Evolutionary conservation across 2,797 vertebrate genomes (phyloP), one percentile per base, ranked within the genome.

Genomic region (Enoplosus armatus): DNA sequence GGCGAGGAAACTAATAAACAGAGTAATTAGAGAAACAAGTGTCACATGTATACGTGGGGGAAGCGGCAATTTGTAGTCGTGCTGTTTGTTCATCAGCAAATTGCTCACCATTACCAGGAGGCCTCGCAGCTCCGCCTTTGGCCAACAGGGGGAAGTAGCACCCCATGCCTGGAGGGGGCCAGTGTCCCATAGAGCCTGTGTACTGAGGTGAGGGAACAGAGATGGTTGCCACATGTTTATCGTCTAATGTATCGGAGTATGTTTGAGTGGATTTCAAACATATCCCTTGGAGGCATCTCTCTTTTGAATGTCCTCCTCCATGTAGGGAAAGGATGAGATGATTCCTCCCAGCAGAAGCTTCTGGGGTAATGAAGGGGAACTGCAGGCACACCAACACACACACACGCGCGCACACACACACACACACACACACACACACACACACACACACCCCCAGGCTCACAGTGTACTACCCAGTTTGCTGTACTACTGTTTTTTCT

Each of bases 111-210:
- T 70, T 12, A 26, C 15, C 35, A 47, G 71, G 62, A 66, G 14
- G 50, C 14, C 1, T 4, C 72, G 79, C 56, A 84, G 27, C 66
- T 58, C 47, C n/a, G 1, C 12, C 4, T 20, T 45, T 4, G 10
- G 37, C 81, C 94, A 86, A 82, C 14, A 83, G 95, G 90, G 89
- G 95, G 90, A 93, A 94, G 82, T 89, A 94, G 86, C 80, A 87
- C 20, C 73, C 75, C 83, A 75, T 5, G 18, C 41, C 73, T 55
- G 0, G 7, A 22, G 9, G 15, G 20, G 29, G 2, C 35, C 1
- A 0, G 26, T 22, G n/a, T 45, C 47, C 53, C 33, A 69, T 22
- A 27, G 6, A 56, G 60, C 5, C 54, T 33, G 10, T 45, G 37
- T 66, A 29, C 24, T 20, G 27, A 60, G 48, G 56, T 72, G 80